These are phyloP conservation scores for Aspidoscelis tigris DNA, from an alignment of 2,113 vertebrate species.

Conservation along the genomic window DNA sequence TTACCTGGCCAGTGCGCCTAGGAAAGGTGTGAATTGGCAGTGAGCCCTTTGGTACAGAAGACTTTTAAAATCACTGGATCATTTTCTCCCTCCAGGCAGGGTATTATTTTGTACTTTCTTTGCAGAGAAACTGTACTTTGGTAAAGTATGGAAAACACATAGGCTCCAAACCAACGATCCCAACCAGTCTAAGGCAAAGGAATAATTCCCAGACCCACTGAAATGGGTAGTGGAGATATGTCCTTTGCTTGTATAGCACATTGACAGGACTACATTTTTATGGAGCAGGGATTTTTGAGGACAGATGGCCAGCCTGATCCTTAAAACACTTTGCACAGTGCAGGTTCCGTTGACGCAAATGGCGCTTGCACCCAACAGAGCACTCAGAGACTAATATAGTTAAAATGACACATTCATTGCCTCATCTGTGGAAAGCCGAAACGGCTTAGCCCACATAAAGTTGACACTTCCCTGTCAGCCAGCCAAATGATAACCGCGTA, in stretches of 20 bases:
- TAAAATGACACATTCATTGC: conserved; percentile 67
- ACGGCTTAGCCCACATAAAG: conserved; percentile 67
- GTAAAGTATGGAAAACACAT: neutral
- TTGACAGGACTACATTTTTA: conserved; percentile 11
- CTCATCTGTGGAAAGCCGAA: conserved; percentile 59
- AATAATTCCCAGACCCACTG: neutral
- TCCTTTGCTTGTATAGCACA: neutral
- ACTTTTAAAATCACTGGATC: too few relatives aligned
- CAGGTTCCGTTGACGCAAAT: conserved; percentile 9
- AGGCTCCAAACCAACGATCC: neutral
- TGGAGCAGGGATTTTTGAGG: neutral
- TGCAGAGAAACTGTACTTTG: neutral
- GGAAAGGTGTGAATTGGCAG: too few relatives aligned
- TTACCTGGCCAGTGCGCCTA: too few relatives aligned
- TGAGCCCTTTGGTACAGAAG: too few relatives aligned
- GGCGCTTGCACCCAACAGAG: conserved; percentile 14
- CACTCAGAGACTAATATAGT: conserved; percentile 38
- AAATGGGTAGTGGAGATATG: neutral
- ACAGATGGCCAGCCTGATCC: conserved; percentile 30
- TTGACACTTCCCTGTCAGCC: conserved; percentile 68
- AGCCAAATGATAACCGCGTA: conserved; percentile 54
- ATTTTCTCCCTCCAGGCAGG: too few relatives aligned
- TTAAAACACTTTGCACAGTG: conserved; percentile 6
- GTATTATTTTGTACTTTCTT: too few relatives aligned
- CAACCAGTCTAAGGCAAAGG: neutral